Evolutionary conservation across 2,888 invertebrate genomes (phyloP).

Genomic region (Cistogaster globosa): DNA sequence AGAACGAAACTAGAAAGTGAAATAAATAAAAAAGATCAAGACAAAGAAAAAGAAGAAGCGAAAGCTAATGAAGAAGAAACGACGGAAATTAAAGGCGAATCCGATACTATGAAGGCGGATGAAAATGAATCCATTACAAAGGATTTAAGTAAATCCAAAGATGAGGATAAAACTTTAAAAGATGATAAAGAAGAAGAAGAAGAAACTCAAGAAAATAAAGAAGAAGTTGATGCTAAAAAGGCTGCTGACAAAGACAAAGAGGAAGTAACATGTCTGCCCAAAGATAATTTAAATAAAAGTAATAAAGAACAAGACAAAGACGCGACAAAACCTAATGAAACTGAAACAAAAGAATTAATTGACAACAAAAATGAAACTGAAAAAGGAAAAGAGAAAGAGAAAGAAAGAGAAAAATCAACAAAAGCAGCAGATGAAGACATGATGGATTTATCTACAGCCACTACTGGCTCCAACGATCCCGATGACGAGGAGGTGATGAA

Average conservation of each 20-base stretch:
- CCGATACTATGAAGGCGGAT: slow-evolving; percentile 27
- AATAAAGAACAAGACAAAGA: slow-evolving; percentile 30
- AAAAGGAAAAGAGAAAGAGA: too few relatives aligned
- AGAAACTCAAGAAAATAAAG: slow-evolving; percentile 67
- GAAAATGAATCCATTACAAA: slow-evolving; percentile 50
- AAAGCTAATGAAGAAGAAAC: slow-evolving; percentile 46
- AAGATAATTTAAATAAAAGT: slow-evolving; percentile 26
- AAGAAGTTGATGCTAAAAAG: slow-evolving; percentile 25
- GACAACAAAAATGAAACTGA: slow-evolving; percentile 48
- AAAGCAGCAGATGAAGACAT: slow-evolving; percentile 73
- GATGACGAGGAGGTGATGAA: slow-evolving; percentile 82
- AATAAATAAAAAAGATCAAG: not conserved
- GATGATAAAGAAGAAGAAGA: slow-evolving; percentile 64
- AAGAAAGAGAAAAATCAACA: slow-evolving; percentile 44
- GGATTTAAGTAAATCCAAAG: slow-evolving; percentile 51
- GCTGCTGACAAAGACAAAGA: slow-evolving; percentile 20
- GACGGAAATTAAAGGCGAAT: not conserved
- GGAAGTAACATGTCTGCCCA: slow-evolving; percentile 2
- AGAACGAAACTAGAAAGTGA: slow-evolving; percentile 33
- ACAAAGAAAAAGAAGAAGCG: slow-evolving; percentile 24
- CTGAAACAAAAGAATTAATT: slow-evolving; percentile 27
- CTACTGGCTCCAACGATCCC: slow-evolving; percentile 78
- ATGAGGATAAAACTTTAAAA: slow-evolving; percentile 73
- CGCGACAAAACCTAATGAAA: slow-evolving; percentile 39
- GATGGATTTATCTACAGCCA: slow-evolving; percentile 78